Base-by-base conservation (phyloP, 2,888 invertebrate genomes). In the Calliphora vomitoria region DNA sequence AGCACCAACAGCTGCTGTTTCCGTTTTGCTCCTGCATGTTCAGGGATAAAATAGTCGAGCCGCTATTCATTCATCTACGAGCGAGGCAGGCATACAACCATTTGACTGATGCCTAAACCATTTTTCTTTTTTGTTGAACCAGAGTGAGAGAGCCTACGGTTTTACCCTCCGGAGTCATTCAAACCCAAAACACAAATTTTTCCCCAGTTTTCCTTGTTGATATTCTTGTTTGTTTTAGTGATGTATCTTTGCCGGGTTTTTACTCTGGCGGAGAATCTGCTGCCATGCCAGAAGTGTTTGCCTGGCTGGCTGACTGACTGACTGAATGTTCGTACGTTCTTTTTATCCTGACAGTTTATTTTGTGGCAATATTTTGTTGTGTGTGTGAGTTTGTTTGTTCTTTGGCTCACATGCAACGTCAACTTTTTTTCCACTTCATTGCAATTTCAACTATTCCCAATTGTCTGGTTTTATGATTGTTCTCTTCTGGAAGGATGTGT, bases 381-480 rank as follows among this genome's bases (percentile, higher is more conserved):
- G 38, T 41, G n/a, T 31, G 25, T 50, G 11, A 41, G 20, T 75
- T 62, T 87, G 79, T 82, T 87, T 82, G 75, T 87, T 79, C 75
- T 85, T 82, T 85, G 85, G 82, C 87, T 82, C 87, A 82, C 82
- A 87, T 85, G 87, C 87, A 85, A 87, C 87, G 87, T 87, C 82
- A 82, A 87, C 87, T 87, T 87, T 87, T 82, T 87, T 87, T 87
- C 85, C 87, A 87, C 87, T 87, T 85, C 87, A 87, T 85, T 87
- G 87, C 78, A 85, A 82, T 85, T 87, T 87, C 82, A 87, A 87
- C 87, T 85, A 85, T 85, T 79, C 82, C 82, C 87, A 87, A 87
- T 85, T 87, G 87, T 87, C 87, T 87, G 85, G 85, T 85, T 75
- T 87, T 87, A 84, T 84, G 80, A 84, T 84, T 84, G 86, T 82